phyloP scores from a whole-genome alignment of 2,113 vertebrate species.

The Chloropsis cyanopogon region DNA sequence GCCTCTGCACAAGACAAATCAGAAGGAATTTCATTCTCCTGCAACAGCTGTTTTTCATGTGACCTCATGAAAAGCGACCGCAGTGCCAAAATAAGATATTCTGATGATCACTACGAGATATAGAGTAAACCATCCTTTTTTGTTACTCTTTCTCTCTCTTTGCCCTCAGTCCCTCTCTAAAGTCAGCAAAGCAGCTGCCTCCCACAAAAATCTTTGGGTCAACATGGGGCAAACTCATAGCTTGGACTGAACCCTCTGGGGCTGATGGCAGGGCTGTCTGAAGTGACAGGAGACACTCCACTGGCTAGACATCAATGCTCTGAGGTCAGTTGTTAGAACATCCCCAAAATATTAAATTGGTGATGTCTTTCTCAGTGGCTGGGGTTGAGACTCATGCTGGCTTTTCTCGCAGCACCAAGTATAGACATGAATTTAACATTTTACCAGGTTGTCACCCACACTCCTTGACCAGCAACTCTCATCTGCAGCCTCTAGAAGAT shows the following conservation, averaged over 20 bases:
- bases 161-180: not conserved
- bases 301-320: not conserved
- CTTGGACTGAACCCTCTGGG: not conserved
- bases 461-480: not conserved
- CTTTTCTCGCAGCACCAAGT: not conserved
- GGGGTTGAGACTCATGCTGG: not conserved
- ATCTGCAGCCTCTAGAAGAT: not conserved
- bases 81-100: not conserved
- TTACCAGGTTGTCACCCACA: not conserved
- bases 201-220: not conserved
- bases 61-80: not conserved
- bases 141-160: not conserved
- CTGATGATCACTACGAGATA: not conserved
- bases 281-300: not conserved
- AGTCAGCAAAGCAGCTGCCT: not conserved
- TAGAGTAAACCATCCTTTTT: not conserved
- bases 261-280: not conserved
- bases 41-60: not conserved
- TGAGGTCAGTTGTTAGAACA: not conserved
- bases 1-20: not conserved
- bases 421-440: not conserved
- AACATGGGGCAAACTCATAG: not conserved
- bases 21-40: not conserved
- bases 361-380: not conserved
- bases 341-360: not conserved